Percentiles rank a stretch among this genome's conserved stretches.
phyloP scores from a whole-genome alignment of 2,113 vertebrate genomes.

The Pseudopodoces humilis region DNA sequence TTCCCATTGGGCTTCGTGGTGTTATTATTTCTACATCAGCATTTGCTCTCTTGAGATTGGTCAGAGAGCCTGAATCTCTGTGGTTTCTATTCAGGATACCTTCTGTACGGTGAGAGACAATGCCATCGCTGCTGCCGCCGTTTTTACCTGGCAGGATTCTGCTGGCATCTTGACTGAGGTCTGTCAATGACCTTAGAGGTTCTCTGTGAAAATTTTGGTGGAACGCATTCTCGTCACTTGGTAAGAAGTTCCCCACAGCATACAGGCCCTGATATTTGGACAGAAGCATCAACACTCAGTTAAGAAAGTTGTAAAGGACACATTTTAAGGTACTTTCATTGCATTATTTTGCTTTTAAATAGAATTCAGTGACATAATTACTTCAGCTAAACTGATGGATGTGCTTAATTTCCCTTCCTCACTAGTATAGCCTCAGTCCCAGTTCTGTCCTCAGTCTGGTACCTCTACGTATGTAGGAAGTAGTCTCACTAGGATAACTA shows the following conservation, averaged over 20 bases:
- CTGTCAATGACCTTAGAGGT: constrained; percentile 82
- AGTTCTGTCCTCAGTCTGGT: not conserved
- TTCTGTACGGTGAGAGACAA: constrained; percentile 82
- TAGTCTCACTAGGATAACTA: not conserved
- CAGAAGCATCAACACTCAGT: constrained; percentile 26
- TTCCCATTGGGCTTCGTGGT: constrained; percentile 86
- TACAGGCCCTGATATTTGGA: constrained; percentile 84
- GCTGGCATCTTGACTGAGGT: constrained; percentile 86
- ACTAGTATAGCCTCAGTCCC: not conserved
- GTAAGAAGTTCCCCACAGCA: constrained; percentile 94
- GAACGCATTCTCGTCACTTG: constrained; percentile 82
- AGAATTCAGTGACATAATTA: not conserved
- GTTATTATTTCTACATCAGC: constrained; percentile 94
- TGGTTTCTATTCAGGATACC: constrained; percentile 86
- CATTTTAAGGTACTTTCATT: not conserved
- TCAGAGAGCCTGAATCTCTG: constrained; percentile 79
- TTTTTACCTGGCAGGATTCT: constrained; percentile 89
- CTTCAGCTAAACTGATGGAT: not conserved
- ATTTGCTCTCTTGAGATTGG: constrained; percentile 83
- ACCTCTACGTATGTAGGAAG: not conserved
- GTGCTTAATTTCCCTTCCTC: not conserved
- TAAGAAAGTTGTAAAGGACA: not conserved
- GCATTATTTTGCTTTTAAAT: not conserved
- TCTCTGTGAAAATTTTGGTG: constrained; percentile 71
- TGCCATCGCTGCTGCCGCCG: constrained; percentile 73